Base-by-base conservation (phyloP, 2,888 invertebrate genomes). In the Deilephila elpenor region DNA sequence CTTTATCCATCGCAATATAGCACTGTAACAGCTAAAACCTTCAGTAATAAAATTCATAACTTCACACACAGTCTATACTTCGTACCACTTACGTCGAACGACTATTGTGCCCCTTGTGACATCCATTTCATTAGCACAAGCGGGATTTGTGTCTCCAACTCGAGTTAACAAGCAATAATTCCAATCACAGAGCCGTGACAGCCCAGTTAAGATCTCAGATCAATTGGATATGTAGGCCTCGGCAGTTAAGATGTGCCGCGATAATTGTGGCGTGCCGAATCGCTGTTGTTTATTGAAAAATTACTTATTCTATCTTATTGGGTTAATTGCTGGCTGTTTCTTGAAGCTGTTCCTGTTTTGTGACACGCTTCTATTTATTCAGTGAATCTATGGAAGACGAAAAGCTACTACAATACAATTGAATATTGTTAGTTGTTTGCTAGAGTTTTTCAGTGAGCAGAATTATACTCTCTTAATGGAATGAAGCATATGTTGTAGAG, bases 271-370 rank as follows among this genome's bases (percentile, higher is more conserved):
- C 61, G 56, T 71, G 51, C 56, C 73, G 51, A 32, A 61, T 34
- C 56, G 51, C 25, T 74, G 71, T 74, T 78, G 76, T 76, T 78
- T 78, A 77, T 76, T 77, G 74, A 73, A 76, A 73, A 75, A 74
- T 73, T 71, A 73, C 74, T 73, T 78, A 67, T 25, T 67, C 77
- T 77, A 78, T 78, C 77, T 79, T 73, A 76, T 59, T 80, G 74
- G 80, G 80, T 78, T 79, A 79, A 81, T 81, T 75, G 76, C 71
- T 74, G 61, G 71, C 67, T 67, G 72, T 67, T 64, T 72, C 34
- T 64, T 67, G 59, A 53, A 53, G 56, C 64, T 67, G 56, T 64
- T 67, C 56, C 64, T 67, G 51, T 44, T 67, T 67, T 67, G 20
- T 44, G 37, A 32, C 14, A 29, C 17, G 32, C 44, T 64, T 37